Evolutionary conservation across 2,113 vertebrate species (phyloP).

Genomic region (Ptilorrhoa leucosticta): DNA sequence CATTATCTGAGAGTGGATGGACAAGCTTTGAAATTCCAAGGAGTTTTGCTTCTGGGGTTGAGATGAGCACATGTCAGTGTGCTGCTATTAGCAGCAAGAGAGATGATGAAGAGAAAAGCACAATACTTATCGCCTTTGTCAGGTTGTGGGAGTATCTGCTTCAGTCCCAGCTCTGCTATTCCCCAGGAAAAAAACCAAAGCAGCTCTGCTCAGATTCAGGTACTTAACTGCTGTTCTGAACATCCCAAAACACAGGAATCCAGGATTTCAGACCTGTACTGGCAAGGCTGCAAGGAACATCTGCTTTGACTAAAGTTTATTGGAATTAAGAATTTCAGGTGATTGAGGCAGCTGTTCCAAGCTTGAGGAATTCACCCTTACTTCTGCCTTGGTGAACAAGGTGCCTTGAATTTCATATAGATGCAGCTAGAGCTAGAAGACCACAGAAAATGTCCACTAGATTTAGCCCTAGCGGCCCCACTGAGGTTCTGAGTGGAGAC

Average conservation of each 20-base stretch:
- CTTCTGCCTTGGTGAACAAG: neutral
- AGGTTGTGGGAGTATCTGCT: neutral
- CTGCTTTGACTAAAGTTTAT: neutral
- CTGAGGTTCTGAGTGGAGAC: neutral
- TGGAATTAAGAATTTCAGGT: neutral
- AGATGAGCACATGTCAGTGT: neutral
- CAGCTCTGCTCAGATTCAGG: neutral
- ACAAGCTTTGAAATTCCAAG: neutral
- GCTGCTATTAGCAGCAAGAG: neutral
- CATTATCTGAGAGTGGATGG: neutral
- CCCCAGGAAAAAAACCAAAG: neutral
- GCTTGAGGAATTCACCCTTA: neutral
- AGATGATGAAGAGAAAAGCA: neutral
- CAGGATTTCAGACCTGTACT: neutral
- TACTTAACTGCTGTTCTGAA: neutral
- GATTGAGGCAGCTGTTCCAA: neutral
- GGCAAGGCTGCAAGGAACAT: neutral
- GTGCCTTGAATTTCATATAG: neutral
- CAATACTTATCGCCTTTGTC: neutral
- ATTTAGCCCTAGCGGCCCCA: neutral
- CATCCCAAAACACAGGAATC: neutral
- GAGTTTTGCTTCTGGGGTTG: neutral
- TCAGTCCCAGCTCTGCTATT: neutral
- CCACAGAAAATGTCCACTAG: neutral
- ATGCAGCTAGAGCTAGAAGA: neutral